Conservation (phyloP, 2,797 vertebrate genomes). For the Sebastes hubbsi region DNA sequence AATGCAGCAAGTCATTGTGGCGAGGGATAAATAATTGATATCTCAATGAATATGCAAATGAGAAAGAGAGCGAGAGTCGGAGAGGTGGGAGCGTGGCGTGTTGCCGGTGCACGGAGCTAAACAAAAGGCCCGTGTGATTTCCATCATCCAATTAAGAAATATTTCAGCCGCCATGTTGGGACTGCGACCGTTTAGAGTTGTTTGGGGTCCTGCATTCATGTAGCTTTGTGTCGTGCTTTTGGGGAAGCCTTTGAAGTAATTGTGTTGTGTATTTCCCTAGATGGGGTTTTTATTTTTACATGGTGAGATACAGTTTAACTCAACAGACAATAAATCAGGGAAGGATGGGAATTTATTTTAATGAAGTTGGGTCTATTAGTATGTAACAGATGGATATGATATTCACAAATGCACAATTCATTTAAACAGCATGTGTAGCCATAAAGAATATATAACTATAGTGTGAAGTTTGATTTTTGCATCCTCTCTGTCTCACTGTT, state of each 20-base stretch:
- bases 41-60: conserved; percentile 88
- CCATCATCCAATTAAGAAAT: conserved; percentile 79
- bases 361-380: conserved; percentile 61
- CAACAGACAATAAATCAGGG: conserved; percentile 57
- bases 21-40: conserved; percentile 86
- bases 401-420: conserved; percentile 62
- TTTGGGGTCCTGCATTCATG: conserved; percentile 64
- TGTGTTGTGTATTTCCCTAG: conserved; percentile 73
- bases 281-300: conserved; percentile 69
- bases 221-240: conserved; percentile 62
- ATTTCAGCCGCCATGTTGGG: conserved; percentile 76
- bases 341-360: conserved; percentile 59
- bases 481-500: conserved; percentile 2
- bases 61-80: conserved; percentile 35
- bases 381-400: conserved; percentile 64
- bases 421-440: conserved; percentile 42
- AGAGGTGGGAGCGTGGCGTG: conserved; percentile 30
- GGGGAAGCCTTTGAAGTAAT: conserved; percentile 77
- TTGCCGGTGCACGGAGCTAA: conserved; percentile 60
- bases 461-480: conserved; percentile 25
- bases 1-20: conserved; percentile 77
- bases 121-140: conserved; percentile 80
- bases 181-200: conserved; percentile 69
- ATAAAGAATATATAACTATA: conserved; percentile 34
- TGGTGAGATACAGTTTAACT: conserved; percentile 56